Conservation (phyloP, 2,888 invertebrate species). For the Netelia inedita region DNA sequence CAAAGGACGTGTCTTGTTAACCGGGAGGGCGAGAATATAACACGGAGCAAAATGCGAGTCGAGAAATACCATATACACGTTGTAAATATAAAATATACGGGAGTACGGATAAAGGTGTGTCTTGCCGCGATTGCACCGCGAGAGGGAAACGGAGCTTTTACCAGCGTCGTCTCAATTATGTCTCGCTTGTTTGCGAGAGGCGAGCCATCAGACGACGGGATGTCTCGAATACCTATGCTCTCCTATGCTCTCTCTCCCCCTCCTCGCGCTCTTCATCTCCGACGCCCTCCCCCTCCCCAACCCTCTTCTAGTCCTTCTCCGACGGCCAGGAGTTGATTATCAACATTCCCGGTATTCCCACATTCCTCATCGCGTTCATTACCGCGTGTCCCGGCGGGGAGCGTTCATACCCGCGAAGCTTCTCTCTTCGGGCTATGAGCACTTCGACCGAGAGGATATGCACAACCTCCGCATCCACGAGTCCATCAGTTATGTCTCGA, state of each 20-base stretch:
- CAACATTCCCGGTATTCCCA: slow-evolving; percentile 64
- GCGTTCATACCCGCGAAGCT: slow-evolving; percentile 7
- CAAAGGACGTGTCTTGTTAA: slow-evolving; percentile 63
- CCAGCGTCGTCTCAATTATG: slow-evolving; percentile 63
- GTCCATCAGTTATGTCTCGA: background rate
- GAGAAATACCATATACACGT: slow-evolving; percentile 31
- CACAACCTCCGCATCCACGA: slow-evolving; percentile 4
- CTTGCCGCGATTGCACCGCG: slow-evolving; percentile 31
- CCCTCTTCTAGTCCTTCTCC: slow-evolving; percentile 33
- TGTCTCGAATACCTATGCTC: slow-evolving; percentile 58
- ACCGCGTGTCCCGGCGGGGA: slow-evolving; percentile 47
- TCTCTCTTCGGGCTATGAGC: background rate
- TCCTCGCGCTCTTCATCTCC: background rate
- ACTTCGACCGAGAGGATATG: background rate
- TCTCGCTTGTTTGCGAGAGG: slow-evolving; percentile 59
- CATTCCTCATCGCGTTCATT: slow-evolving; percentile 67
- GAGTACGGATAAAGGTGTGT: slow-evolving; percentile 2
- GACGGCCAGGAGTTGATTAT: slow-evolving; percentile 63
- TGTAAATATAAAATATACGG: slow-evolving; percentile 1
- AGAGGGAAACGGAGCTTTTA: slow-evolving; percentile 26
- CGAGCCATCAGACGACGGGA: slow-evolving; percentile 44
- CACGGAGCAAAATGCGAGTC: slow-evolving; percentile 32
- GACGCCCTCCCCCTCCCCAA: background rate
- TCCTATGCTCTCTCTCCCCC: background rate
- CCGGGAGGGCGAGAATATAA: slow-evolving; percentile 33